These are phyloP conservation scores for Furcifer pardalis DNA, from an alignment of 2,797 vertebrate genomes.

Conservation along the genomic window DNA sequence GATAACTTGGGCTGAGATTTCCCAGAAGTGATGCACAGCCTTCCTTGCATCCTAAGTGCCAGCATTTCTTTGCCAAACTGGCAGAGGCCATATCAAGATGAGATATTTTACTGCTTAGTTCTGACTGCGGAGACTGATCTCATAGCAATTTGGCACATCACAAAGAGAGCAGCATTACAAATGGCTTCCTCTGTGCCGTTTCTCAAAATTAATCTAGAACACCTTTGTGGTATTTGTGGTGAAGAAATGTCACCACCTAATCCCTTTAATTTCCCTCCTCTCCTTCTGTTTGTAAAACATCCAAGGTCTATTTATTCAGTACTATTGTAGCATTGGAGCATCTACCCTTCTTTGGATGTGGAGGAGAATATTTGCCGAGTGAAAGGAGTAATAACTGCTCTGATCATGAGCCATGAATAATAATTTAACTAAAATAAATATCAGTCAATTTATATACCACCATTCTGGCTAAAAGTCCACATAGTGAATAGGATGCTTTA, in stretches of 20 bases:
- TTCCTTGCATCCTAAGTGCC: background rate
- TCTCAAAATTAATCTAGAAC: slow-evolving; percentile 45
- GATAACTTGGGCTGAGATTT: slow-evolving; percentile 7
- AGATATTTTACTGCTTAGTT: slow-evolving; percentile 54
- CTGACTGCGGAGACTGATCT: slow-evolving; percentile 57
- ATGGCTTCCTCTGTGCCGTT: slow-evolving; percentile 41
- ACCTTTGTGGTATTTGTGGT: slow-evolving; percentile 10
- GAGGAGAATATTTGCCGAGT: no score
- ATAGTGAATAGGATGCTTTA: no score
- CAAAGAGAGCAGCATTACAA: slow-evolving; percentile 22
- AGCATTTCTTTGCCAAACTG: slow-evolving; percentile 51
- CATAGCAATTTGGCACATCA: slow-evolving; percentile 54
- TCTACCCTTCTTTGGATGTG: no score
- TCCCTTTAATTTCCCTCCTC: slow-evolving; percentile 22
- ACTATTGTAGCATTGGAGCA: no score
- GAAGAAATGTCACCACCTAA: background rate
- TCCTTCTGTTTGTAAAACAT: background rate
- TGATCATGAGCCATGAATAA: no score
- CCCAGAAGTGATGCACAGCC: background rate
- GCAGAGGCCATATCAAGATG: slow-evolving; percentile 30
- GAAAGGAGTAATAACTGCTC: no score
- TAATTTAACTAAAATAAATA: no score
- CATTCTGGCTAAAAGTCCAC: no score
- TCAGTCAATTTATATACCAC: no score
- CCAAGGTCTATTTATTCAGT: no score